A percentile compares a stretch with the other conserved stretches of the same genome.
These are phyloP conservation scores for Tiliqua scincoides DNA, from an alignment of 2,113 vertebrate species.

Conservation along the genomic window DNA sequence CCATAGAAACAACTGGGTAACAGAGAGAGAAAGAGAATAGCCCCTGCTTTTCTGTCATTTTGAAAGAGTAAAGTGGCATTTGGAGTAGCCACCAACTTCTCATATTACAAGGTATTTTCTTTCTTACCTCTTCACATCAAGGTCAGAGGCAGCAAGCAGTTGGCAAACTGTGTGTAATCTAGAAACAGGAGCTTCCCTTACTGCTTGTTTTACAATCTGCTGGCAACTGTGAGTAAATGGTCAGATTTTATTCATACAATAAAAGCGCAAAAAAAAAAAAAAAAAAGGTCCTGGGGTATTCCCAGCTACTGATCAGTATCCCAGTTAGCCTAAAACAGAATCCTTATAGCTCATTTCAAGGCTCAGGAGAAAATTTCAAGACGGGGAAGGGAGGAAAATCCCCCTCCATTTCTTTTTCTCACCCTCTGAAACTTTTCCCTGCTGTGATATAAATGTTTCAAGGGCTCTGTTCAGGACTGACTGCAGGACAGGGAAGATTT, in stretches of 20 bases:
- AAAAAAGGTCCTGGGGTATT: neutral
- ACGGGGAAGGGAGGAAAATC: too few species aligned
- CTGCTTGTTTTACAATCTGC: neutral
- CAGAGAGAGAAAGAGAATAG: neutral
- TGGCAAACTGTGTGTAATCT: neutral
- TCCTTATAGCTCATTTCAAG: too few species aligned
- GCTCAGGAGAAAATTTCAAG: too few species aligned
- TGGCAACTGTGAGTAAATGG: neutral
- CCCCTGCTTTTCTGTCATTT: neutral
- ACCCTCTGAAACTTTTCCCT: too few species aligned
- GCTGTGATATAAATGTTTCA: too few species aligned
- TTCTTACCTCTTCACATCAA: neutral
- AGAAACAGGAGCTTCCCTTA: neutral
- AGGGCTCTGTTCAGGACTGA: too few species aligned
- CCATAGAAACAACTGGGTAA: neutral
- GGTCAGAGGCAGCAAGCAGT: neutral
- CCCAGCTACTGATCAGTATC: too few species aligned
- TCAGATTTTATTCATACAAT: neutral
- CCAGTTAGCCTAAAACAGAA: too few species aligned
- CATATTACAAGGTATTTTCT: neutral
- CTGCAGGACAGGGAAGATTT: too few species aligned
- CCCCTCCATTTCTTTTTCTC: too few species aligned
- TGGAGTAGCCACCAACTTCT: neutral
- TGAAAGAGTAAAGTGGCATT: neutral
- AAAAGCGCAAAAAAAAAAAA: neutral